Base-by-base conservation (phyloP, 2,888 invertebrate genomes). In the Napeogenes sylphis region DNA sequence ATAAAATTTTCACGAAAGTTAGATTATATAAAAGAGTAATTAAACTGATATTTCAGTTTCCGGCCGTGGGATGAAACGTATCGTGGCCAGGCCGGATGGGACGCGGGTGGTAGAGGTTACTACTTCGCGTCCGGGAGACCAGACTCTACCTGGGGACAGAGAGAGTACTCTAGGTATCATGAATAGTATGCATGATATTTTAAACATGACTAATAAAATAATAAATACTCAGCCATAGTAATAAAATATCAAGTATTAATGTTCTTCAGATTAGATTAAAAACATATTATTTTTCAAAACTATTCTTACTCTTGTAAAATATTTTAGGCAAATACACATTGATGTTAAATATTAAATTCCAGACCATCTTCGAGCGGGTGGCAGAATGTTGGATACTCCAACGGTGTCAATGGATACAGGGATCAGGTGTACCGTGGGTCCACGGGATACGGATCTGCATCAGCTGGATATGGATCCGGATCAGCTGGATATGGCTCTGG, bases 41-140 rank as follows among this genome's bases (percentile, higher is more conserved):
- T 6, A 8, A 58, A 14, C 10, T 14, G 4, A 13, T 55, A 30
- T 45, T 38, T 5, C 67, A 91, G 90, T 85, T 91, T 90, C 85
- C 88, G 92, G 61, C 92, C 92, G 0, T 92, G 91, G 89, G 92
- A 92, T 73, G 92, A 92, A 75, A 91, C 92, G 8, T 92, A 91
- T 70, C 92, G 93, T 55, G 93, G 93, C 2, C 91, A 92, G 71
- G 90, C 93, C 1, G 93, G 93, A 6, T 93, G 92, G 86, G 93
- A 93, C 76, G 92, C 90, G 47, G 91, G 92, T 45, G 93, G 93
- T 32, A 82, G 92, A 56, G 93, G 93, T 55, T 93, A 93, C 77
- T 93, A 93, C 80, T 93, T 92, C 80, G 92, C 92, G 30, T 89
- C 91, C 14, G 91, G 91, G 0, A 81, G 91, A 12, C 92, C 92